Evolutionary conservation across 2,113 vertebrate genomes (phyloP), one percentile per base, ranked within the genome.

Genomic region (Ardeotis arabs): DNA sequence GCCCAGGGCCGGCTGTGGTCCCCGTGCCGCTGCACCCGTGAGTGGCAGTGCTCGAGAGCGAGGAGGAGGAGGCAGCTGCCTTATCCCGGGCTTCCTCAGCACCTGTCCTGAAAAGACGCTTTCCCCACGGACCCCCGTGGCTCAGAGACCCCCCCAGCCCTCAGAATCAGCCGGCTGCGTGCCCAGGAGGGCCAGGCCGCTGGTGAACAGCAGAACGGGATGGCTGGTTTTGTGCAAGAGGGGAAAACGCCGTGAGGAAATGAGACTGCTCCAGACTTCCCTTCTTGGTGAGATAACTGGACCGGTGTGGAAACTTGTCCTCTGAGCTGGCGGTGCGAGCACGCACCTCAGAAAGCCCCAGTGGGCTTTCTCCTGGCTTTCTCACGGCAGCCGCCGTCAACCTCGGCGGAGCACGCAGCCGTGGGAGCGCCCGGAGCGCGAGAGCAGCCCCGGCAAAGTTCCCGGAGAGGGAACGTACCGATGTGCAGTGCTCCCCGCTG

Each of bases 341-440:
- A 33, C 60, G 23, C 1, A 0, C 12, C n/a, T 11, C 89, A 63
- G 69, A 84, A 93, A 87, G 14, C 20, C 87, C 68, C 92, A 2
- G 6, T 27, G 50, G n/a, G 39, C 18, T 29, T 81, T 18, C 18
- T 84, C 1, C 1, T 49, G 41, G 49, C 15, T 29, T 81, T 15
- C 20, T 87, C 1, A 0, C 44, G 24, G 17, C 20, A 1, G 0
- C 7, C 1, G 2, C 33, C 31, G 39, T 33, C 6, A 2, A 1
- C 35, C 14, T 35, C 3, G 1, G 63, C 73, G 59, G 47, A 72
- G 35, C 12, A 7, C 56, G 44, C 0, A 3, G 27, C 59, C 1
- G 1, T 27, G 84, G 80, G 17, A 39, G 59, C 0, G 14, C 67
- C 80, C 11, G 44, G 77, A 69, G 63, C 18, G 2, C 2, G 1